These are phyloP conservation scores for Ariolimax columbianus DNA, from an alignment of 2,888 invertebrate genomes.

Conservation along the genomic window DNA sequence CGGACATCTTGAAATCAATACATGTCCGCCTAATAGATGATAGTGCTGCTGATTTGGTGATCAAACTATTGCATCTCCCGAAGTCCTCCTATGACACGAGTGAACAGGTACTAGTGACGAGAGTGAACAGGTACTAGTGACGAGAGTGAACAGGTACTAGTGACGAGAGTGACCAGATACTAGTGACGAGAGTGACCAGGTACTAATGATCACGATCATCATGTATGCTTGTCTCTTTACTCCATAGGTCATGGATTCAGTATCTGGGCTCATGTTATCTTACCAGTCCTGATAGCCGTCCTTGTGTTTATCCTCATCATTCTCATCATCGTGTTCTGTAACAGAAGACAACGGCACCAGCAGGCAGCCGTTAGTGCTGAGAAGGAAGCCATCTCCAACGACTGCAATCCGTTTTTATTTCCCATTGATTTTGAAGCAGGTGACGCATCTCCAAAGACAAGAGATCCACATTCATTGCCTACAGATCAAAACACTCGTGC, in stretches of 20 bases:
- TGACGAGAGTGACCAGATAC: too few species aligned
- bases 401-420: slow-evolving; percentile 68
- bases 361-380: slow-evolving; percentile 57
- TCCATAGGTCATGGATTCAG: slow-evolving; percentile 51
- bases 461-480: slow-evolving; percentile 8
- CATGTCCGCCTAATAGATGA: too few species aligned
- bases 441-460: slow-evolving; percentile 17
- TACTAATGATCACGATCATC: not conserved
- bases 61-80: too few species aligned
- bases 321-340: slow-evolving; percentile 58
- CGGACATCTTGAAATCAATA: too few species aligned
- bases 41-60: too few species aligned
- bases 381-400: slow-evolving; percentile 65
- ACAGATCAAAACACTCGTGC: not conserved
- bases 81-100: too few species aligned
- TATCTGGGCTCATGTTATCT: slow-evolving; percentile 58
- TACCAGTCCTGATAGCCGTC: slow-evolving; percentile 58
- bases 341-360: slow-evolving; percentile 51
- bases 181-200: too few species aligned
- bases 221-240: not conserved
- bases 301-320: slow-evolving; percentile 58
- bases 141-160: not conserved
- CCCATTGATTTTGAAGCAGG: slow-evolving; percentile 61
- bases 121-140: too few species aligned
- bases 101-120: too few species aligned